Percentiles rank a stretch among this genome's conserved stretches.
phyloP scores from a whole-genome alignment of 2,888 invertebrate species.

The Nemurella pictetii region DNA sequence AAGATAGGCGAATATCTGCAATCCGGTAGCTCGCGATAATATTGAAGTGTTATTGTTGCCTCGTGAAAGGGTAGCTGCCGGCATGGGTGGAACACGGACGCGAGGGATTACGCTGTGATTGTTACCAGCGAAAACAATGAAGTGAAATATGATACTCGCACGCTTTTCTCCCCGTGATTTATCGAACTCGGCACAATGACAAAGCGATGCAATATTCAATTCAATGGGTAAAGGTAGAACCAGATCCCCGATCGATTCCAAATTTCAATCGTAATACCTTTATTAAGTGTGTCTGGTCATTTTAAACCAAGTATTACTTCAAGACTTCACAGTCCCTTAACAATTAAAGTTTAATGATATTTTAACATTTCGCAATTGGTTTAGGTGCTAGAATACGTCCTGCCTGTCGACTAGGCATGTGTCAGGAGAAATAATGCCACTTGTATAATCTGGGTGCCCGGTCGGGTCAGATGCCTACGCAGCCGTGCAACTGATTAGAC shows the following conservation, averaged over 20 bases:
- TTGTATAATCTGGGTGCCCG: too few species aligned
- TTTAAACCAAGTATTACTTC: too few species aligned
- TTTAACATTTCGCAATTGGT: too few species aligned
- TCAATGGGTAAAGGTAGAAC: conserved; percentile 1
- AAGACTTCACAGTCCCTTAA: too few species aligned
- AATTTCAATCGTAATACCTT: too few species aligned
- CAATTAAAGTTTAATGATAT: too few species aligned
- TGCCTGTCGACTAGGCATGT: too few species aligned
- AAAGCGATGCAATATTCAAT: conserved; percentile 15
- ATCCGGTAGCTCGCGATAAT: not conserved
- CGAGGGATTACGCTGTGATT: conserved; percentile 13
- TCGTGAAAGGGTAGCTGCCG: not conserved
- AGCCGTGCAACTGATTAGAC: not conserved
- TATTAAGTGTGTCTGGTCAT: too few species aligned
- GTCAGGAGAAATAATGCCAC: too few species aligned
- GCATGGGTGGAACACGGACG: not conserved
- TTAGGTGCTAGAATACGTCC: too few species aligned
- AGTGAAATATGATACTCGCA: conserved; percentile 26
- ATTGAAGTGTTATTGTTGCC: not conserved
- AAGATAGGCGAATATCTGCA: not conserved
- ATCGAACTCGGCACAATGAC: conserved; percentile 17
- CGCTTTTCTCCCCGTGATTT: conserved; percentile 26
- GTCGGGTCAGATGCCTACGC: too few species aligned
- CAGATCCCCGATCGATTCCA: not conserved
- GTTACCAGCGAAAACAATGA: conserved; percentile 31